phyloP scores from a whole-genome alignment of 2,113 vertebrate species.

The Platysternon megacephalum region DNA sequence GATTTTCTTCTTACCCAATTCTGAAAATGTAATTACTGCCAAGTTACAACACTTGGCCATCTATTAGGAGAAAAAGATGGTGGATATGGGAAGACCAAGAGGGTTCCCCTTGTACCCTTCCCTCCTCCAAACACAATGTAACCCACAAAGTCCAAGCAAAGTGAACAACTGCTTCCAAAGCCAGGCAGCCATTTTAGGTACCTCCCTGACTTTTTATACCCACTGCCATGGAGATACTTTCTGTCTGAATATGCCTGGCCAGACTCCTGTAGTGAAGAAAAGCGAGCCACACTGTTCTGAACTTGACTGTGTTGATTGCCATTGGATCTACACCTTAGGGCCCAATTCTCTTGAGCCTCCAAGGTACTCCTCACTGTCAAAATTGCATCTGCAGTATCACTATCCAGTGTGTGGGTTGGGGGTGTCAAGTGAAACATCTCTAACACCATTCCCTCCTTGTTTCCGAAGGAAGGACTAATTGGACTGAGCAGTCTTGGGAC shows the following conservation, averaged over 20 bases:
- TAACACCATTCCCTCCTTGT: neutral
- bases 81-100: neutral
- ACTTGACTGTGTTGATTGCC: neutral
- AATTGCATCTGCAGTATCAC: neutral
- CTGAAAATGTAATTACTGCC: neutral
- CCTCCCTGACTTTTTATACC: neutral
- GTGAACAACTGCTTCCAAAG: neutral
- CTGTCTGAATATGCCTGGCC: neutral
- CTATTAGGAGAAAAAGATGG: neutral
- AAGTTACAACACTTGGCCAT: neutral
- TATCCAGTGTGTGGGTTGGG: neutral
- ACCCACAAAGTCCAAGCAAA: neutral
- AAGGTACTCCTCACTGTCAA: neutral
- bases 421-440: neutral
- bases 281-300: neutral
- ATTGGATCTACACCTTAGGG: neutral
- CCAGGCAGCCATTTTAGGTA: accelerated
- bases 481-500: neutral
- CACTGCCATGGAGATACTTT: neutral
- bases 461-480: neutral
- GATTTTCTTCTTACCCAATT: neutral
- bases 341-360: neutral
- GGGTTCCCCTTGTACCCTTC: neutral
- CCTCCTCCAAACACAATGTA: neutral
- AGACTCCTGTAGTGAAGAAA: neutral